Percentiles rank a stretch among this genome's conserved stretches.
phyloP scores from a whole-genome alignment of 2,888 invertebrate genomes.

The Heliothis peltigera region DNA sequence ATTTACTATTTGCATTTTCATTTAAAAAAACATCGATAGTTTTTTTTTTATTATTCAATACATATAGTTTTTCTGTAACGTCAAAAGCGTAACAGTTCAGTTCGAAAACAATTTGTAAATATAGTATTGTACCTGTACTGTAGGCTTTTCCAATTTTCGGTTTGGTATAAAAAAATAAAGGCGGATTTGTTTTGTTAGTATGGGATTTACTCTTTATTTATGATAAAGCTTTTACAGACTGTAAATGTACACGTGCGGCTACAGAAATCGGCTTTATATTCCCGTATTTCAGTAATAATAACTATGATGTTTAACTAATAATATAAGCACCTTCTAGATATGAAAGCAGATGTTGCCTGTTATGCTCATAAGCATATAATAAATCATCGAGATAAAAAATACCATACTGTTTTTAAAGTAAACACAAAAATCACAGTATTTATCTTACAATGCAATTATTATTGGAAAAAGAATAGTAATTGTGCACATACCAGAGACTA shows the following conservation, averaged over 20 bases:
- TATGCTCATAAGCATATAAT: neutral
- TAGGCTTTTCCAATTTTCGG: neutral
- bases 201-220: constrained; percentile 31
- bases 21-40: constrained; percentile 29
- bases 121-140: constrained; percentile 10
- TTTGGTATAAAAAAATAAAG: neutral
- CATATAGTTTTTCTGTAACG: neutral
- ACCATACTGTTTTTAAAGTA: neutral
- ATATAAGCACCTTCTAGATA: constrained; percentile 2
- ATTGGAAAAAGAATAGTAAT: neutral
- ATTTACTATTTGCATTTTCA: constrained; percentile 39
- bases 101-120: constrained; percentile 27
- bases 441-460: constrained; percentile 3
- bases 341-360: constrained; percentile 5
- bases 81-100: constrained; percentile 11
- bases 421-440: neutral
- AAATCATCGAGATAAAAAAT: neutral
- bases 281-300: constrained; percentile 17
- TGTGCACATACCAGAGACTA: constrained; percentile 11
- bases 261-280: constrained; percentile 33
- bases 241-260: constrained; percentile 29
- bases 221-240: constrained; percentile 27
- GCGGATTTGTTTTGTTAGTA: constrained; percentile 13
- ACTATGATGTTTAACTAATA: constrained; percentile 3
- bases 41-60: no score